Evolutionary conservation across 2,888 invertebrate genomes (phyloP), one percentile per base, ranked within the genome.

Genomic region (Oligia strigilis): DNA sequence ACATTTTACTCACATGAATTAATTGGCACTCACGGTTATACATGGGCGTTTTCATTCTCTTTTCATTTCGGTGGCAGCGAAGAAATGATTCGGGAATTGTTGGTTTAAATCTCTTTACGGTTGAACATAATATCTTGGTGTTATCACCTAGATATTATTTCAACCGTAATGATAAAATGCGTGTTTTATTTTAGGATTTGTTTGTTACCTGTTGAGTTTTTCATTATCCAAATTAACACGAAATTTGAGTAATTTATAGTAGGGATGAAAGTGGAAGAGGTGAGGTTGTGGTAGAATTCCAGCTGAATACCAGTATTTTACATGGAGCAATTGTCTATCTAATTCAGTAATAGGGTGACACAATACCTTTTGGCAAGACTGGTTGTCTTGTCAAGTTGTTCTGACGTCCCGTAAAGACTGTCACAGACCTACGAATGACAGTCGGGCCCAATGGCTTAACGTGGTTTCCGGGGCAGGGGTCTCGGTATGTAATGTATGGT

Each of bases 1-100:
- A 88, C 82, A 84, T 83, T 82, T 83, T 78, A 78, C 86, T 77
- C 75, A 74, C 82, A 83, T 86, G 83, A 87, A 89, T 89, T 88
- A 90, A 88, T 90, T 89, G 86, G 85, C 85, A 87, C 90, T 90
- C 86, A 82, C 72, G 46, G 65, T 83, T 84, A 90, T 87, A 69
- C 80, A 90, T 88, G 75, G 71, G 76, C 62, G 78, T 85, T 84
- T 83, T 78, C 76, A 79, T 80, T 79, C 66, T 74, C 76, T 82
- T 82, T 82, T 73, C 74, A 75, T 77, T 75, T 62, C 65, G 71
- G 64, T 62, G 49, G 52, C 23, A 19, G 52, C 4, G 58, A 40
- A 46, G 62, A 67, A 80, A 80, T 83, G 73, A 81, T 81, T 70
- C 46, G 49, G 14, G 43, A 65, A 65, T 77, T 77, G 40, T 78